These are phyloP conservation scores for Ictalurus punctatus DNA, from an alignment of 2,113 vertebrate genomes.

Conservation along the genomic window DNA sequence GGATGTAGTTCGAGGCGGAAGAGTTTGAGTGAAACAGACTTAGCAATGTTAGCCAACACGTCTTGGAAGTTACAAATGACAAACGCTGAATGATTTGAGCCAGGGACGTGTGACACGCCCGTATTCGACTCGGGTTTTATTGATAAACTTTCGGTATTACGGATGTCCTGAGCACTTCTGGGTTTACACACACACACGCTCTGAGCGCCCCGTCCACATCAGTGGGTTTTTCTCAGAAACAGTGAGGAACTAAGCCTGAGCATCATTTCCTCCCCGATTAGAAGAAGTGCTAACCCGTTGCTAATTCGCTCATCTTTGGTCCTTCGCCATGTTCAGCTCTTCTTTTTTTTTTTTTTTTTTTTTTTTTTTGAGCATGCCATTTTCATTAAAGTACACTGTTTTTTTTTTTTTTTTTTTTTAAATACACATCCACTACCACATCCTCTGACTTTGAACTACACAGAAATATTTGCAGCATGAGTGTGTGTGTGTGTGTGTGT, in stretches of 20 bases:
- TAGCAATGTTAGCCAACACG: not conserved
- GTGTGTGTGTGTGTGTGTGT: conserved; percentile 14
- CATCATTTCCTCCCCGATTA: conserved; percentile 52
- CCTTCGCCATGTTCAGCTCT: not conserved
- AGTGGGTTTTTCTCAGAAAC: conserved; percentile 26
- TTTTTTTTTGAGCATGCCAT: not conserved
- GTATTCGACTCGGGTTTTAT: no score
- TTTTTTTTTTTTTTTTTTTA: not conserved
- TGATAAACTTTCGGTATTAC: not conserved
- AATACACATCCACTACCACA: not conserved
- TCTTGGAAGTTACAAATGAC: not conserved
- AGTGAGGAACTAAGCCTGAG: conserved; percentile 36
- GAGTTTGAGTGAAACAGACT: not conserved
- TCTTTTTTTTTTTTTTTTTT: not conserved
- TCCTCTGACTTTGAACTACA: not conserved
- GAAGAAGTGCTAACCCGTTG: conserved; percentile 10
- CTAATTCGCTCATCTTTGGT: not conserved
- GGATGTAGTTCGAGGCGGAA: not conserved
- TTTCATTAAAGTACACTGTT: not conserved
- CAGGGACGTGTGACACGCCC: not conserved
- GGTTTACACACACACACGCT: not conserved
- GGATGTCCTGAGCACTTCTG: not conserved
- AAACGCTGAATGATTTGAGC: no score
- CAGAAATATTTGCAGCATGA: not conserved
- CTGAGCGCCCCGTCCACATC: not conserved